Evolutionary conservation across 2,113 vertebrate species (phyloP).

Genomic region (Origma solitaria): DNA sequence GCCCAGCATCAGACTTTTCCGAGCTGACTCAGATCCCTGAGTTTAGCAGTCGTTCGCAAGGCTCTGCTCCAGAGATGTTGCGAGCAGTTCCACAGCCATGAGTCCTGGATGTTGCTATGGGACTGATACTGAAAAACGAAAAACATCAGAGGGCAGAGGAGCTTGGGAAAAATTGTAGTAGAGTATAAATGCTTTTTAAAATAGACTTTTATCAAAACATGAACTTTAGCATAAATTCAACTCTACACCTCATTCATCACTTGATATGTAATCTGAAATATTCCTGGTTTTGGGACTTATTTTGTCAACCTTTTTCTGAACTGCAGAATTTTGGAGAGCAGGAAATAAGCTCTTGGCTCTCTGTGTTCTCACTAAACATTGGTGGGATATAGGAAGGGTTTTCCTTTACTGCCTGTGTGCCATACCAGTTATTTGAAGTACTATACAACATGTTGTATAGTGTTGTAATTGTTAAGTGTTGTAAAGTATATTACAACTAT

Average conservation of each 20-base stretch:
- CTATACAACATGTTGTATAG: not conserved
- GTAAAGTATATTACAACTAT: not conserved
- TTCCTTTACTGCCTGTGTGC: not conserved
- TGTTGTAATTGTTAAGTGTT: not conserved
- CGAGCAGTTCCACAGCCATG: not conserved
- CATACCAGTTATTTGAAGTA: not conserved
- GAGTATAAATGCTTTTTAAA: constrained; percentile 29
- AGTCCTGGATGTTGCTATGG: constrained; percentile 49
- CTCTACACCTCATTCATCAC: constrained; percentile 23
- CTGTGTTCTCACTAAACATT: not conserved
- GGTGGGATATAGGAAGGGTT: not conserved
- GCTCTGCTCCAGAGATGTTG: constrained; percentile 12
- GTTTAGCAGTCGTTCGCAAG: not conserved
- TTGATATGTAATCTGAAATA: constrained; percentile 14
- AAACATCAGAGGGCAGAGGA: constrained; percentile 51
- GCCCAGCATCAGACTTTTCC: not conserved
- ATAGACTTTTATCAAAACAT: constrained; percentile 55
- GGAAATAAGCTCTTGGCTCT: not conserved
- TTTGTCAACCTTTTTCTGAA: constrained; percentile 30
- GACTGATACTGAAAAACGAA: constrained; percentile 20
- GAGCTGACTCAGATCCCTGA: not conserved
- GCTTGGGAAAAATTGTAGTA: constrained; percentile 53
- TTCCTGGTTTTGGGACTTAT: not conserved
- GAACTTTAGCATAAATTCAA: constrained; percentile 26
- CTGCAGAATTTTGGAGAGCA: not conserved